These are phyloP conservation scores for Ganaspis sp. DNA, from an alignment of 1,140 invertebrate genomes.

Conservation along the genomic window DNA sequence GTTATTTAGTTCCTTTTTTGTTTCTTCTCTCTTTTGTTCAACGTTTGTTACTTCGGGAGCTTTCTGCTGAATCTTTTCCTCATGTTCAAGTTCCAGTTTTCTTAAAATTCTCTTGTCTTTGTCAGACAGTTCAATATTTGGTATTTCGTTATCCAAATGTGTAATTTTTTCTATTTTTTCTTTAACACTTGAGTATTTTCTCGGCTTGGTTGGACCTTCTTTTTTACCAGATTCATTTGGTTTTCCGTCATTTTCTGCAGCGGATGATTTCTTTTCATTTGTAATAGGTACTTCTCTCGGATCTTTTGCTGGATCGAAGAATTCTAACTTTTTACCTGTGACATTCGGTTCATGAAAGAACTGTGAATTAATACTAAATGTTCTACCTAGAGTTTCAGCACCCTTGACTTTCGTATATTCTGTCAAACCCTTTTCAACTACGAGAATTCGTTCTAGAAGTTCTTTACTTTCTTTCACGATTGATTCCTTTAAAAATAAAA, in stretches of 20 bases:
- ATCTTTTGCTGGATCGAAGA: constrained; percentile 69
- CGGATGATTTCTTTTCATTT: neutral
- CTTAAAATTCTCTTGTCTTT: constrained; percentile 70
- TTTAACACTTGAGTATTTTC: constrained; percentile 70
- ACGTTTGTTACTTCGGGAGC: neutral
- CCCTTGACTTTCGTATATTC: constrained; percentile 63
- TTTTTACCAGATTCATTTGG: neutral
- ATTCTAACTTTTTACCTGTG: constrained; percentile 57
- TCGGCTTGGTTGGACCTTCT: constrained; percentile 34
- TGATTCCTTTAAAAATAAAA: constrained; percentile 57
- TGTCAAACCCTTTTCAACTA: constrained; percentile 67
- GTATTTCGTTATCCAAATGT: constrained; percentile 57
- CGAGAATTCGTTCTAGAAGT: constrained; percentile 59
- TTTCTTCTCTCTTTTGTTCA: constrained; percentile 1
- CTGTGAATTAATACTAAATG: neutral
- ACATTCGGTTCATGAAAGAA: constrained; percentile 33
- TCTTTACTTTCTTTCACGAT: constrained; percentile 61
- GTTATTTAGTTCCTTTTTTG: constrained; percentile 4
- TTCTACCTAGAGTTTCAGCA: constrained; percentile 52
- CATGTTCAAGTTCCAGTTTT: constrained; percentile 71
- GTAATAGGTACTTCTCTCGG: constrained; percentile 61
- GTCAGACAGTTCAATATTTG: constrained; percentile 69
- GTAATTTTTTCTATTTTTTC: constrained; percentile 73
- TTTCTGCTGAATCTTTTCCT: constrained; percentile 61
- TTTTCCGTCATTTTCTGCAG: constrained; percentile 12